phyloP scores from a whole-genome alignment of 2,797 vertebrate genomes.

The Manis crassicaudata region DNA sequence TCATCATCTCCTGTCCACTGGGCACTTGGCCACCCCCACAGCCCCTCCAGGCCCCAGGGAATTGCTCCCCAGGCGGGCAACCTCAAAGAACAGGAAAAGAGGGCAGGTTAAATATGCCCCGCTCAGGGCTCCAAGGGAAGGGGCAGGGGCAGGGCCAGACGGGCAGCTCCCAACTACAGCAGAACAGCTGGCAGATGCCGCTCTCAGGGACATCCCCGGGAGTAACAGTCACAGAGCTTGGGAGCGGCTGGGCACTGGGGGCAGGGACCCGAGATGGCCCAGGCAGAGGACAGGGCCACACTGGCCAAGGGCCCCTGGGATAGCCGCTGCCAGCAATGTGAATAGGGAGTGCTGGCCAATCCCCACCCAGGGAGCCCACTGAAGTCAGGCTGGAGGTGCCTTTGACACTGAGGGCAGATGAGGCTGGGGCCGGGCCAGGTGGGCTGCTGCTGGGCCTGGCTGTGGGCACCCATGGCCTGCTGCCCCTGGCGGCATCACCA shows the following conservation, averaged over 20 bases:
- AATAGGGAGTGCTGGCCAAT: rapidly evolving
- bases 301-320: rapidly evolving
- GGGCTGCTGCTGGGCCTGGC: background rate
- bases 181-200: background rate
- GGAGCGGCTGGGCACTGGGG: background rate
- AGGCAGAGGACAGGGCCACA: background rate
- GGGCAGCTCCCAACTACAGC: background rate
- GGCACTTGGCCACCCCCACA: background rate
- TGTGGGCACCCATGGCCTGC: rapidly evolving
- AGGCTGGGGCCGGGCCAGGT: rapidly evolving
- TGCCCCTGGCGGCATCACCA: rapidly evolving
- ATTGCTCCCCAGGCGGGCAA: background rate
- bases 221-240: background rate
- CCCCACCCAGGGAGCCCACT: background rate
- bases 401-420: background rate
- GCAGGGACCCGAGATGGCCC: background rate
- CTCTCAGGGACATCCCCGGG: background rate
- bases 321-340: background rate
- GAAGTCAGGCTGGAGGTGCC: background rate
- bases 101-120: background rate
- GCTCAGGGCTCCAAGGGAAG: background rate
- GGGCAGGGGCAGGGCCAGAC: too few species aligned
- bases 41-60: background rate
- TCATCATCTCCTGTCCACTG: background rate
- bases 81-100: background rate